A percentile compares a stretch with the other conserved stretches of the same genome.
Conservation (phyloP, 2,888 invertebrate genomes). For the Cephus nigrinus region DNA sequence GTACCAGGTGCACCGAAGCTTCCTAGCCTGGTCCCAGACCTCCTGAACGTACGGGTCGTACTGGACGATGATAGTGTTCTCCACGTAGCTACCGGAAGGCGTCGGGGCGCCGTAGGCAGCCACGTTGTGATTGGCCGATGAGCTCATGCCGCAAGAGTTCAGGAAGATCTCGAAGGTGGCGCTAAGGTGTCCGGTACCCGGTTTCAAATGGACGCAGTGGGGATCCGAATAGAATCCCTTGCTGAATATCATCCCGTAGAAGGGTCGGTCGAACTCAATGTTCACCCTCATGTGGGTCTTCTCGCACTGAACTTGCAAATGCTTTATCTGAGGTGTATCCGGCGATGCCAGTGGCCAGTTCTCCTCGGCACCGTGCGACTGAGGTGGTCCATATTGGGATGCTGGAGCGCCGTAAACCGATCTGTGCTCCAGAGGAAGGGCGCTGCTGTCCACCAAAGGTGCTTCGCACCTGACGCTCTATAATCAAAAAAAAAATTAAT, state of each 20-base stretch:
- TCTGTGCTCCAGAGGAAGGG: constrained; percentile 84
- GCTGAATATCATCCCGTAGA: constrained; percentile 96
- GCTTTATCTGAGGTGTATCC: constrained; percentile 93
- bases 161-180: constrained; percentile 94
- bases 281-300: constrained; percentile 96
- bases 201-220: constrained; percentile 91
- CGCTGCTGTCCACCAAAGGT: constrained; percentile 82
- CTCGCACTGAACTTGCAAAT: constrained; percentile 93
- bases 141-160: constrained; percentile 93
- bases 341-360: constrained; percentile 90
- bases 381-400: constrained; percentile 69
- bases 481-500: constrained; percentile 50
- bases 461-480: constrained; percentile 84
- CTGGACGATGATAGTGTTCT: constrained; percentile 94
- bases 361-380: constrained; percentile 73
- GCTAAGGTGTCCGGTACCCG: constrained; percentile 89
- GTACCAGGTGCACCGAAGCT: constrained; percentile 94
- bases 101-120: constrained; percentile 88
- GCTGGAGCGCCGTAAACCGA: constrained; percentile 74
- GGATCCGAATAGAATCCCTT: constrained; percentile 93
- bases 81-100: constrained; percentile 92
- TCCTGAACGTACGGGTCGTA: constrained; percentile 96
- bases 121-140: constrained; percentile 89
- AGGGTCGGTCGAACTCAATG: constrained; percentile 94
- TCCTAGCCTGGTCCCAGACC: constrained; percentile 95